Base-by-base conservation (phyloP, 2,888 invertebrate genomes). In the Chloroclystis v-ata region DNA sequence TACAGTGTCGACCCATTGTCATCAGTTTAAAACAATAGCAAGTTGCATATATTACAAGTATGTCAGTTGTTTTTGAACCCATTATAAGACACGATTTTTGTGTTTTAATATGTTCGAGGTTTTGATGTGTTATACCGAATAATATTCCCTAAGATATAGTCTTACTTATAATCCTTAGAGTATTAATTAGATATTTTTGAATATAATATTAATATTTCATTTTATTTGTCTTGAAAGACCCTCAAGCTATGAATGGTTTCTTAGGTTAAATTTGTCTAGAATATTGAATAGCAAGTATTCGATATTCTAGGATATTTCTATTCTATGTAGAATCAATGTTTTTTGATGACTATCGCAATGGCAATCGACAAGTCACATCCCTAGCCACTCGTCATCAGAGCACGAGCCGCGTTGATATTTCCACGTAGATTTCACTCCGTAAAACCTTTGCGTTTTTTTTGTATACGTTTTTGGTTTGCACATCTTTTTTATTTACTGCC, bases 351-450 rank as follows among this genome's bases (percentile, higher is more conserved):
- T n/a, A n/a, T n/a, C n/a, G n/a, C n/a, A n/a, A n/a, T n/a, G 53
- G 50, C 51, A 47, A 59, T 54, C 37, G 25, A 28, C 12, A 14
- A 12, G 14, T 49, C 54, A 45, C 82, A 64, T 61, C 83, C 58
- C 82, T 84, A 77, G 67, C 71, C 62, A 74, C 80, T 82, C 82
- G 81, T 85, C 85, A 85, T 85, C 85, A 82, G 75, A 75, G 80
- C 72, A 75, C 74, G 75, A 75, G 78, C 75, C 72, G 73, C 79
- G 80, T 78, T 83, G 86, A 85, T 85, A 84, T 86, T 84, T 85
- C 80, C 82, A 84, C 84, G 84, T 84, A 83, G 84, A 85, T 85
- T 86, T 85, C 76, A 82, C 82, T 83, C 75, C 75, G 82, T 84
- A 81, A 84, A 84, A 82, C 82, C 83, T 81, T 81, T 75, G 67